Percentiles rank a stretch among this genome's conserved stretches.
Evolutionary conservation across 35 echinoderm and acorn worm species (phyloP).

Genomic region (Lytechinus variegatus): DNA sequence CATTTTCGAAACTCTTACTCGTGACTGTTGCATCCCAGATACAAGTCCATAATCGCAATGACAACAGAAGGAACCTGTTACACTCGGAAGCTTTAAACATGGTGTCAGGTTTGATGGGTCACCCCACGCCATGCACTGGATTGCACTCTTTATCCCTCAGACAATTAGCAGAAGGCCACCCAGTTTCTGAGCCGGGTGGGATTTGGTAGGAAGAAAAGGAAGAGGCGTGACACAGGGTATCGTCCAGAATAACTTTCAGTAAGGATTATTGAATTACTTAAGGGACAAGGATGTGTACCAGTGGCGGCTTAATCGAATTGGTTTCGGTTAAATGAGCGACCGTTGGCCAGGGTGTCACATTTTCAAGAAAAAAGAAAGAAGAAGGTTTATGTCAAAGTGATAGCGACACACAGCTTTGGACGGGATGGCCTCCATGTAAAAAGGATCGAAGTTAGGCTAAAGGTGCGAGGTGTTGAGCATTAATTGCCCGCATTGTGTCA

Average conservation of each 20-base stretch:
- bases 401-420: neutral
- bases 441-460: no score
- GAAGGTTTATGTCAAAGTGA: neutral
- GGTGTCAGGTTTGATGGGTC: neutral
- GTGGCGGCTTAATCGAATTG: neutral
- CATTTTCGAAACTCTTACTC: no score
- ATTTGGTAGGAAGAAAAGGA: neutral
- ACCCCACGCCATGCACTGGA: neutral
- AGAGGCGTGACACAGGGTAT: neutral
- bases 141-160: neutral
- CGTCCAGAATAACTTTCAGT: neutral
- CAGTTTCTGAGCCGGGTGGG: neutral
- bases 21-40: no score
- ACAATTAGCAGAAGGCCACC: neutral
- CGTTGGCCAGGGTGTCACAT: neutral
- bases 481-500: no score
- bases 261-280: slow-evolving; percentile 15
- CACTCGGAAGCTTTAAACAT: neutral
- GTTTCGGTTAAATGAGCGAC: neutral
- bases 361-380: neutral
- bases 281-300: neutral
- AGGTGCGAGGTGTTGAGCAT: no score
- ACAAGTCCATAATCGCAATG: no score
- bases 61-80: neutral
- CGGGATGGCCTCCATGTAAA: no score